Conservation (phyloP, 2,888 invertebrate species). For the Danaus chrysippus region DNA sequence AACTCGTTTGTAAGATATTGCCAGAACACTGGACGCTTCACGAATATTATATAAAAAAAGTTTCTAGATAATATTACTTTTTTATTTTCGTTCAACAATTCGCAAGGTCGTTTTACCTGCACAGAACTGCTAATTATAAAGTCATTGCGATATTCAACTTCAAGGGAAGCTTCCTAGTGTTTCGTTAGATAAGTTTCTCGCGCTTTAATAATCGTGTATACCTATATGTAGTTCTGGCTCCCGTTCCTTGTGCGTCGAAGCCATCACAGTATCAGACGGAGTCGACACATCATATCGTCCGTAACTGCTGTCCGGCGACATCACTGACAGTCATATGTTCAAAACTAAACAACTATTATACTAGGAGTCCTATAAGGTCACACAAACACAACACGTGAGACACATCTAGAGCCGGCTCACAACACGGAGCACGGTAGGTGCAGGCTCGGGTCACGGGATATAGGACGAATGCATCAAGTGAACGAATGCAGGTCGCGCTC, state of each 20-base stretch:
- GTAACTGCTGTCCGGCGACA: conserved; percentile 84
- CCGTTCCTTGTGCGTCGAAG: conserved; percentile 67
- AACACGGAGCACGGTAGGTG: conserved; percentile 47
- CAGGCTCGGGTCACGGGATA: conserved; percentile 54
- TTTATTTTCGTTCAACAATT: conserved; percentile 1
- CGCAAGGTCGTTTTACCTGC: background rate
- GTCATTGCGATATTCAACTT: conserved; percentile 4
- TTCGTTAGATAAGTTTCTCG: no score
- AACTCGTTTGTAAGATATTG: background rate
- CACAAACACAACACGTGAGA: conserved; percentile 70
- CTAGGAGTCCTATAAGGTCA: conserved; percentile 44
- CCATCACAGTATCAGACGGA: conserved; percentile 74
- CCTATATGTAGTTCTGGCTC: conserved; percentile 88
- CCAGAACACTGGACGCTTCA: background rate
- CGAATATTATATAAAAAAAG: conserved; percentile 3
- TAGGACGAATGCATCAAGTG: conserved; percentile 66
- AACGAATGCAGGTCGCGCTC: conserved; percentile 62
- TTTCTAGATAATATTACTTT: background rate
- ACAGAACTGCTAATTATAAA: conserved; percentile 4
- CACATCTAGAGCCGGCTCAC: conserved; percentile 57
- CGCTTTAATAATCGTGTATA: conserved; percentile 42
- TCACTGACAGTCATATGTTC: conserved; percentile 74
- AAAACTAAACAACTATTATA: conserved; percentile 49
- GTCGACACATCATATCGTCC: conserved; percentile 77
- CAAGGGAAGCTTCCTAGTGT: background rate